Conservation (phyloP, 2,888 invertebrate genomes). For the Pheosia tremula region DNA sequence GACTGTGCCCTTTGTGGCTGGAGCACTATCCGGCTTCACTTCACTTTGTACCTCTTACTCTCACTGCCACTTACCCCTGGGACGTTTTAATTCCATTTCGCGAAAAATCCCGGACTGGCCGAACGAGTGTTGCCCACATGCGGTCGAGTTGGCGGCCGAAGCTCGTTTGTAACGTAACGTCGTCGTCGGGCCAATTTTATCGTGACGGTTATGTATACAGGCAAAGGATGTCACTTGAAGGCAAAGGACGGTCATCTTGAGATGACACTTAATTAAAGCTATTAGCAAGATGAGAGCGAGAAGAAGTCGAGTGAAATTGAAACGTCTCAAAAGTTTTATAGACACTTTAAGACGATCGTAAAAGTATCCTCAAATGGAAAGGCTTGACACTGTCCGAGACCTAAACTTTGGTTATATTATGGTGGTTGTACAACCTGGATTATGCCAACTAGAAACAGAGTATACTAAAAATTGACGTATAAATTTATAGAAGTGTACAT, state of each 20-base stretch:
- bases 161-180: slow-evolving; percentile 5
- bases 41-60: slow-evolving; percentile 78
- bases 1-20: slow-evolving; percentile 81
- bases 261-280: neutral
- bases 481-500: too few relatives aligned
- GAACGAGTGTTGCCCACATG: slow-evolving; percentile 35
- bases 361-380: too few relatives aligned
- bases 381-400: too few relatives aligned
- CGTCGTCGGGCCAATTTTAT: slow-evolving; percentile 9
- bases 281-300: neutral
- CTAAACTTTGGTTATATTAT: too few relatives aligned
- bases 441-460: too few relatives aligned
- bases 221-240: neutral
- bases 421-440: too few relatives aligned
- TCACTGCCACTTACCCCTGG: slow-evolving; percentile 77
- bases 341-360: too few relatives aligned
- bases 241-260: neutral
- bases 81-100: slow-evolving; percentile 81
- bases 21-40: slow-evolving; percentile 81
- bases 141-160: slow-evolving; percentile 15
- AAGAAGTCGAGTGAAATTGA: too few relatives aligned
- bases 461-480: too few relatives aligned
- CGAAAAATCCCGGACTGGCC: slow-evolving; percentile 62
- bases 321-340: too few relatives aligned
- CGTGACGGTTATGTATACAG: neutral